Evolutionary conservation across 2,888 invertebrate species (phyloP).

Genomic region (Noctua pronuba): DNA sequence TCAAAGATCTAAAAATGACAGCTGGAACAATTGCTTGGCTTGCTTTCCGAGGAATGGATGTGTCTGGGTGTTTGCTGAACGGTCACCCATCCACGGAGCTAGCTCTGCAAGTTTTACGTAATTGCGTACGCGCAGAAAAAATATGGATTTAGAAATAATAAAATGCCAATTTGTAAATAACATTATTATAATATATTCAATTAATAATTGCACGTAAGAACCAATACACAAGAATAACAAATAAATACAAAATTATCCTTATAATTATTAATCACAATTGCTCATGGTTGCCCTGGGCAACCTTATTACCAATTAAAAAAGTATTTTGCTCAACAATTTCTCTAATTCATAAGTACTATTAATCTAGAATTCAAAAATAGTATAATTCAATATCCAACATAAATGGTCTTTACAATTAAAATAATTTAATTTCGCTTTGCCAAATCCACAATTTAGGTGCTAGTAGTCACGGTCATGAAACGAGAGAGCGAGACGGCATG

Average conservation of each 20-base stretch:
- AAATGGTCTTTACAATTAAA: background rate
- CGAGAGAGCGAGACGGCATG: background rate
- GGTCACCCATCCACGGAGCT: background rate
- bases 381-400: background rate
- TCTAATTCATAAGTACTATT: slow-evolving; percentile 9
- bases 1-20: too few species aligned
- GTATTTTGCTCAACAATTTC: slow-evolving; percentile 20
- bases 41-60: background rate
- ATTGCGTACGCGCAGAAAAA: too few species aligned
- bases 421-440: slow-evolving; percentile 5
- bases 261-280: slow-evolving; percentile 64
- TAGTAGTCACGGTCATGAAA: background rate
- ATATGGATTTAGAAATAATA: slow-evolving; percentile 7
- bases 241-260: slow-evolving; percentile 65
- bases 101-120: background rate
- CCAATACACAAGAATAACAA: slow-evolving; percentile 60
- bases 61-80: background rate
- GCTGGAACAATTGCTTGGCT: too few species aligned
- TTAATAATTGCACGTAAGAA: slow-evolving; percentile 62
- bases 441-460: background rate
- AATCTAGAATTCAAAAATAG: slow-evolving; percentile 12
- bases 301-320: slow-evolving; percentile 24
- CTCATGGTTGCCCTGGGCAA: slow-evolving; percentile 43
- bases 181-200: slow-evolving; percentile 61
- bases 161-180: slow-evolving; percentile 47